These are phyloP conservation scores for Bursaphelenchus okinawaensis DNA, from an alignment of 2,888 invertebrate species.

Conservation along the genomic window DNA sequence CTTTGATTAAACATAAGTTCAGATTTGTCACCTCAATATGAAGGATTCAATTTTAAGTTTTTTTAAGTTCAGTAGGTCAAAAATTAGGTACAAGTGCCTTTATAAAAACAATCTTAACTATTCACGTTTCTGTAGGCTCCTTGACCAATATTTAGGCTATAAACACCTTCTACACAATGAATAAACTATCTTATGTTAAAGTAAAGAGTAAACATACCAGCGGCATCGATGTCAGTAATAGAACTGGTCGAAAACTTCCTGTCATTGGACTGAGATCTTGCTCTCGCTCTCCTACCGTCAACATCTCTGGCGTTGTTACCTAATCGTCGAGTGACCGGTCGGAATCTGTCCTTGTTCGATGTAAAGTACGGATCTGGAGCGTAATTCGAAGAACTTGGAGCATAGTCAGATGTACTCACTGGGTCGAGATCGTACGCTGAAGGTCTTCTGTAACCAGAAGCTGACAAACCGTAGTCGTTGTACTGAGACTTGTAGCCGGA, in stretches of 20 bases:
- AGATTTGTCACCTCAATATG: too few relatives aligned
- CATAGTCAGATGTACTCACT: constrained; percentile 5
- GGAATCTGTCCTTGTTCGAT: constrained; percentile 15
- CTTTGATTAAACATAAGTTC: too few relatives aligned
- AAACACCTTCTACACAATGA: too few relatives aligned
- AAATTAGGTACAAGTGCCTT: too few relatives aligned
- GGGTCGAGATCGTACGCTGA: neutral
- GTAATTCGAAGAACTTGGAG: neutral
- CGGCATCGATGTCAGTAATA: constrained; percentile 13
- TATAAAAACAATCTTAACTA: too few relatives aligned
- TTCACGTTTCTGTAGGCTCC: too few relatives aligned
- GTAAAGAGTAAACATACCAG: neutral
- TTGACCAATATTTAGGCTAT: too few relatives aligned
- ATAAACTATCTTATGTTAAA: neutral
- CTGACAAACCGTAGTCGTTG: constrained; percentile 12
- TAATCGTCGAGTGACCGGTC: constrained; percentile 34
- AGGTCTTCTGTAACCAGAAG: constrained; percentile 3
- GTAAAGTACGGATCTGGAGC: neutral
- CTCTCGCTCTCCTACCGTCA: constrained; percentile 27
- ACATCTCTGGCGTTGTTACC: constrained; percentile 27
- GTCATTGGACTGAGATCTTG: constrained; percentile 39
- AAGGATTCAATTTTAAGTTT: too few relatives aligned
- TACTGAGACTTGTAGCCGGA: constrained; percentile 19
- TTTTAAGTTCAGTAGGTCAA: too few relatives aligned
- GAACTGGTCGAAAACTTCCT: constrained; percentile 20